These are phyloP conservation scores for Chesias legatella DNA, from an alignment of 2,888 invertebrate genomes.

Conservation along the genomic window DNA sequence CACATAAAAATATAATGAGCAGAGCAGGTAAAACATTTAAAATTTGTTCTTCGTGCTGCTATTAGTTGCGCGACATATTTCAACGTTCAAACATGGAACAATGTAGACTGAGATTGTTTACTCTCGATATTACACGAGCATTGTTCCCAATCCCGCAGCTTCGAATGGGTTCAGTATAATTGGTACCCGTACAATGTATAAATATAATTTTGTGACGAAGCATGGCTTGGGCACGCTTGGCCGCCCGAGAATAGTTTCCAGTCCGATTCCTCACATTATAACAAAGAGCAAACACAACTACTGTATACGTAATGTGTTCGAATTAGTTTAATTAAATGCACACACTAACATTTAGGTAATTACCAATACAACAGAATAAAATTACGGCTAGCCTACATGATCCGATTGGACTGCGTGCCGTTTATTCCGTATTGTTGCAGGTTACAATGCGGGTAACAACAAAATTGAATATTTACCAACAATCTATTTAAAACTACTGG, in stretches of 20 bases:
- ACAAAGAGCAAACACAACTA: conserved; percentile 26
- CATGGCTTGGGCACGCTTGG: conserved; percentile 38
- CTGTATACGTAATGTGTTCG: not conserved
- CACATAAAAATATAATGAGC: too few relatives aligned
- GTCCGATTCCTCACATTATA: conserved; percentile 31
- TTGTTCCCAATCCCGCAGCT: too few relatives aligned
- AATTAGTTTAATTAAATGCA: conserved; percentile 11
- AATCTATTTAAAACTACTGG: too few relatives aligned
- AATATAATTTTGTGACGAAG: conserved; percentile 35
- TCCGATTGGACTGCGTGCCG: conserved; percentile 4
- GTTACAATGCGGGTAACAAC: too few relatives aligned
- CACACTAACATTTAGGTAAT: conserved; percentile 8
- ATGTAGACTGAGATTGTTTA: too few relatives aligned
- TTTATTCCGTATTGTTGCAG: conserved; percentile 3
- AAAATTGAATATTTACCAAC: too few relatives aligned
- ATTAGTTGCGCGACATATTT: too few relatives aligned
- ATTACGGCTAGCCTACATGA: conserved; percentile 3
- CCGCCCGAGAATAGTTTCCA: conserved; percentile 43
- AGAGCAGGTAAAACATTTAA: too few relatives aligned
- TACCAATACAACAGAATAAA: conserved; percentile 9
- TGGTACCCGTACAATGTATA: conserved; percentile 17
- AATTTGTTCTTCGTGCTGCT: too few relatives aligned
- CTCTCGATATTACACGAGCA: too few relatives aligned
- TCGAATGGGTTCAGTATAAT: conserved; percentile 6
- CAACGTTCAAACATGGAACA: too few relatives aligned